Percentiles rank a stretch among this genome's conserved stretches.
Evolutionary conservation across 1,140 invertebrate genomes (phyloP).

Genomic region (Catajapyx aquilonaris): DNA sequence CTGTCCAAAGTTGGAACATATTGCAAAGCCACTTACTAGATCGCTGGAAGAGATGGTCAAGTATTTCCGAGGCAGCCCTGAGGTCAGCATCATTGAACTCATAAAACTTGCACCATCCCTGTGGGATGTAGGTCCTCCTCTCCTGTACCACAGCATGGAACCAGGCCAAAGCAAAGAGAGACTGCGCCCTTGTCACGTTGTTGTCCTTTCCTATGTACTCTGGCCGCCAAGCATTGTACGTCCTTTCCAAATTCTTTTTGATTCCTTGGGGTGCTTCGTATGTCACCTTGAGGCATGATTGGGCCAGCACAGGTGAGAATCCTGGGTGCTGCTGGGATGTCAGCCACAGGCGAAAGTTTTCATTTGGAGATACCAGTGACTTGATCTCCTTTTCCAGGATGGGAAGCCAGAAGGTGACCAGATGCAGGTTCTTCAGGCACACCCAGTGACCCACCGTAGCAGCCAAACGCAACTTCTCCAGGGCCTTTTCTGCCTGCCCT

Average conservation of each 20-base stretch:
- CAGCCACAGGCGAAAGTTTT: slow-evolving; percentile 51
- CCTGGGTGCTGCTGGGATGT: slow-evolving; percentile 43
- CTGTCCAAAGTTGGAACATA: too few relatives aligned
- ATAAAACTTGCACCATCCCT: slow-evolving; percentile 74
- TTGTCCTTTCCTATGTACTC: slow-evolving; percentile 20
- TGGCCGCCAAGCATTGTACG: slow-evolving; percentile 31
- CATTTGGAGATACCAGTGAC: slow-evolving; percentile 18
- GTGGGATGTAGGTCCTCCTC: slow-evolving; percentile 61
- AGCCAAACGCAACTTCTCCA: slow-evolving; percentile 21
- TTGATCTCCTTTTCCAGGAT: slow-evolving; percentile 48
- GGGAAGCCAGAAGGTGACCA: slow-evolving; percentile 56
- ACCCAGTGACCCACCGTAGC: slow-evolving; percentile 44
- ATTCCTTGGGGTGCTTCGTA: slow-evolving; percentile 59
- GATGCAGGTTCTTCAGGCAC: slow-evolving; percentile 70
- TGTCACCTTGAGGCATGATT: slow-evolving; percentile 54
- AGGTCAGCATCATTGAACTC: slow-evolving; percentile 75
- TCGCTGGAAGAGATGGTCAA: slow-evolving; percentile 32
- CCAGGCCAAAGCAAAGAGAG: slow-evolving; percentile 51
- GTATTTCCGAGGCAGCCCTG: slow-evolving; percentile 46
- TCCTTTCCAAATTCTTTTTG: slow-evolving; percentile 36
- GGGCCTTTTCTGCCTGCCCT: slow-evolving; percentile 40
- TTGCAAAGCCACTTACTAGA: slow-evolving; percentile 12
- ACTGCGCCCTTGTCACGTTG: slow-evolving; percentile 25
- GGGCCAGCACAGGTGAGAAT: slow-evolving; percentile 40
- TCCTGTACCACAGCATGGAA: slow-evolving; percentile 76